Evolutionary conservation across 2,888 invertebrate species (phyloP).

Genomic region (Hedya salicella): DNA sequence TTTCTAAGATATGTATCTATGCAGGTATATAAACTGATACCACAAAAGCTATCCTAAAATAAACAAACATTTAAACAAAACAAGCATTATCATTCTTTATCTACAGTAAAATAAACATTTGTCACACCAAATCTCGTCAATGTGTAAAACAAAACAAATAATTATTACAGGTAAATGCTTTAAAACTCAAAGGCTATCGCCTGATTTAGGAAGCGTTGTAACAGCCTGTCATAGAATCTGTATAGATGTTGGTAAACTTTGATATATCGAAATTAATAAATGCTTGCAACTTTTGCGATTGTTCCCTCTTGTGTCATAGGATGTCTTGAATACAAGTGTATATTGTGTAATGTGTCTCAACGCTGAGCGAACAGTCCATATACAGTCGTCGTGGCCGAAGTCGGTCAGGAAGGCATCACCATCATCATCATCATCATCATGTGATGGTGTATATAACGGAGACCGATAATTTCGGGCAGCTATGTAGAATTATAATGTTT

Average conservation of each 20-base stretch:
- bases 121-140: slow-evolving; percentile 14
- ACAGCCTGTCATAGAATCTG: slow-evolving; percentile 25
- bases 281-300: slow-evolving; percentile 11
- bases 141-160: slow-evolving; percentile 29
- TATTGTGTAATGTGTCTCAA: too few species aligned
- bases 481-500: too few species aligned
- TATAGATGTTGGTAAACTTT: slow-evolving; percentile 9
- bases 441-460: too few species aligned
- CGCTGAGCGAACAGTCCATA: too few species aligned
- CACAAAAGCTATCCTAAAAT: slow-evolving; percentile 27
- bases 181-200: slow-evolving; percentile 13
- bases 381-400: too few species aligned
- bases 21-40: background rate
- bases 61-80: slow-evolving; percentile 44
- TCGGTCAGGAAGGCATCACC: too few species aligned
- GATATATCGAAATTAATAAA: background rate
- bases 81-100: slow-evolving; percentile 42
- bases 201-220: slow-evolving; percentile 35
- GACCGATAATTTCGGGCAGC: too few species aligned
- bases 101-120: slow-evolving; percentile 20
- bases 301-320: too few species aligned
- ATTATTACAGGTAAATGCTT: slow-evolving; percentile 12
- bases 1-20: background rate
- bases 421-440: too few species aligned
- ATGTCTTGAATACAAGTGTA: too few species aligned